Base-by-base conservation (phyloP, 2,113 vertebrate species). In the Chaetops frenatus region DNA sequence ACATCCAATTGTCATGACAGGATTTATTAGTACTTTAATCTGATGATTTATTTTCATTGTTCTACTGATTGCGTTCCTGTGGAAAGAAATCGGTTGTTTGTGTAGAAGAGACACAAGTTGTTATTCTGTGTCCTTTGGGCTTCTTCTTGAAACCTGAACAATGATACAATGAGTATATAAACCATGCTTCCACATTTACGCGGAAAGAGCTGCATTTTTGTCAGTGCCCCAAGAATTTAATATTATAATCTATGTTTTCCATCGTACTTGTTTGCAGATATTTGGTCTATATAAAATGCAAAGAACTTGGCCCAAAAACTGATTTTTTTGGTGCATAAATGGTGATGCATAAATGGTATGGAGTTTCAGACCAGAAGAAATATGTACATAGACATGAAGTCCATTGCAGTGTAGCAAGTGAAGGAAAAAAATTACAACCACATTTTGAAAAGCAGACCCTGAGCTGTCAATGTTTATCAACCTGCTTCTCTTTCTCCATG, bases 11-110 rank as follows among this genome's bases (percentile, higher is more conserved):
- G 97, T 96, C 94, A 69, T 79, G 92, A 86, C 83, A 97, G 97
- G 94, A 97, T 97, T 97, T 96, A 97, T 97, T 94, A 94, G 90
- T 87, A 86, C 88, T 95, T 97, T 94, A 96, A 97, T 97, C 94
- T 97, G 92, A 97, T 97, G 95, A 97, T 95, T 96, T 85, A 74
- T 93, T 97, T 94, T 96, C 86, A 81, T 93, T 97, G 95, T 93
- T 91, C 50, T 79, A 72, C 88, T 96, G 95, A 95, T 94, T 92
- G 83, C 25, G 3, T 92, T 92, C 86, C 92, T 33, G 47, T 8
- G 15, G 85, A 94, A 96, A 92, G 74, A 82, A 91, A 83, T 33
- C 5, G 0, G 69, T 83, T 8, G 21, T 85, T 91, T 79, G 61
- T 58, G 16, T 42, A 74, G n/a, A 40, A 44, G 44, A 31, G 40